A percentile compares a stretch with the other conserved stretches of the same genome.
phyloP scores from a whole-genome alignment of 2,113 vertebrate genomes.

The Kobus ellipsiprymnus region DNA sequence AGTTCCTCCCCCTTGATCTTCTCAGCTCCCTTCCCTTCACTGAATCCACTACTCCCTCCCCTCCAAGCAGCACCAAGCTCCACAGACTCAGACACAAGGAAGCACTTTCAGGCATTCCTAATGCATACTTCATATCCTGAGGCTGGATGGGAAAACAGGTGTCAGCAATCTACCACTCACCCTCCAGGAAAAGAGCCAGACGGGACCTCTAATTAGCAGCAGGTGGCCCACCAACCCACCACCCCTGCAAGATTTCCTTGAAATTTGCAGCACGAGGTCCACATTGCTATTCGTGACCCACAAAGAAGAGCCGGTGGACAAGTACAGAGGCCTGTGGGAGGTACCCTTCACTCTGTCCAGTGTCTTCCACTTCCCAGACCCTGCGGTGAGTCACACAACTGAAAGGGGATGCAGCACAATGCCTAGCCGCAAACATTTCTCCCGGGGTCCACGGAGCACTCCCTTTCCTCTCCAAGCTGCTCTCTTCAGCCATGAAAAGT shows the following conservation, averaged over 20 bases:
- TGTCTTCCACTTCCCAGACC: conserved; percentile 18
- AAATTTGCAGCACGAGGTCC: background rate
- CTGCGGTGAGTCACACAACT: background rate
- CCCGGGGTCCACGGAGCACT: background rate
- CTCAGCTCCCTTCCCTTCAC: background rate
- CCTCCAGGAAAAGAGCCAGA: conserved; percentile 64
- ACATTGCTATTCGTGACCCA: background rate
- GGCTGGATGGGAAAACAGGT: conserved; percentile 65
- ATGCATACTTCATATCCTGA: conserved; percentile 34
- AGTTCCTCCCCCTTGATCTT: background rate
- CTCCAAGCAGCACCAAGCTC: background rate
- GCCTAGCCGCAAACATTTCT: conserved; percentile 42
- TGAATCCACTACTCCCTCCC: background rate
- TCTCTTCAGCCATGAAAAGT: conserved; percentile 51
- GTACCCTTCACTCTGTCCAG: background rate
- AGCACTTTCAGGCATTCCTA: conserved; percentile 62
- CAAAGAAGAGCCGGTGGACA: conserved; percentile 29
- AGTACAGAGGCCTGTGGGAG: background rate
- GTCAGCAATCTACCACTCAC: conserved; percentile 64
- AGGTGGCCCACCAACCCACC: conserved; percentile 25
- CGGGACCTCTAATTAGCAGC: conserved; percentile 56
- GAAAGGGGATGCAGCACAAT: background rate
- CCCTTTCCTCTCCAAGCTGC: conserved; percentile 35
- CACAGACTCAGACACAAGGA: conserved; percentile 41
- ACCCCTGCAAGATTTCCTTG: background rate